phyloP scores from a whole-genome alignment of 2,113 vertebrate species.

The Rhipidura dahli region DNA sequence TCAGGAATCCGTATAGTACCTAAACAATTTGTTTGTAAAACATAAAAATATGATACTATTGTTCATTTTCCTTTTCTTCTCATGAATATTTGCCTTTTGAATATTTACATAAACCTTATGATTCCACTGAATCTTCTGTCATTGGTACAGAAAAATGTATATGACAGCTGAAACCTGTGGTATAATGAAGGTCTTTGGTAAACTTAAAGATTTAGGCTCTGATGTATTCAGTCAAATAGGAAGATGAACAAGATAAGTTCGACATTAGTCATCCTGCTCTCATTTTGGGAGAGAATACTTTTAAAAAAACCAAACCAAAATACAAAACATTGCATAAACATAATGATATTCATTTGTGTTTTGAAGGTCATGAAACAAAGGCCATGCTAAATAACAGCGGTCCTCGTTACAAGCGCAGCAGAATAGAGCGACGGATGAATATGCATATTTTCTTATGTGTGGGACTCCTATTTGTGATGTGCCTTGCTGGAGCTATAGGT shows the following conservation, averaged over 20 bases:
- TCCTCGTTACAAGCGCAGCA: constrained; percentile 92
- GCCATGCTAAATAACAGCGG: constrained; percentile 92
- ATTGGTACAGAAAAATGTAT: neutral
- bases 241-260: neutral
- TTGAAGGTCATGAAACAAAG: constrained; percentile 91
- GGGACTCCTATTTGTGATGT: constrained; percentile 88
- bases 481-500: constrained; percentile 88
- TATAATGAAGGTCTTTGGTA: neutral
- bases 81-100: neutral
- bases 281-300: neutral
- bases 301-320: too few species aligned
- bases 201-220: neutral
- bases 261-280: neutral
- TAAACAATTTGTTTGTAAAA: neutral
- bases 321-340: neutral
- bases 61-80: neutral
- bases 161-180: neutral
- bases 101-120: neutral
- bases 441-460: constrained; percentile 84
- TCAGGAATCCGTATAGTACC: neutral
- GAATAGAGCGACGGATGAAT: constrained; percentile 88
- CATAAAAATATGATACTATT: neutral
- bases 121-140: neutral
- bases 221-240: neutral
- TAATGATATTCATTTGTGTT: neutral